Percentiles rank a stretch among this genome's conserved stretches.
phyloP scores from a whole-genome alignment of 2,797 vertebrate species.

The Trematomus bernacchii region DNA sequence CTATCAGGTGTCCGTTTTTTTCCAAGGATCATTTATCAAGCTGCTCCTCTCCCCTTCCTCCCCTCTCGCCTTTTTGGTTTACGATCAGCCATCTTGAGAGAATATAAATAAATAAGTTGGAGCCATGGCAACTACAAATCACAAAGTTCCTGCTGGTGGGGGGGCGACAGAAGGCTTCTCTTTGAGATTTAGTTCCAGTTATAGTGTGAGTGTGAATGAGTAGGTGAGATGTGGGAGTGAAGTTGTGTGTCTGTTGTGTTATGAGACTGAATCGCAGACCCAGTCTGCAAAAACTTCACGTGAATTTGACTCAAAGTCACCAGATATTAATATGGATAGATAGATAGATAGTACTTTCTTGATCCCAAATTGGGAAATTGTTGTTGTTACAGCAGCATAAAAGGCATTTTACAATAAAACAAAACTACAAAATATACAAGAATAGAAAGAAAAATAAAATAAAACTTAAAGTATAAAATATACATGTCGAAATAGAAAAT shows the following conservation, averaged over 20 bases:
- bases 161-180: slow-evolving; percentile 34
- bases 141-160: slow-evolving; percentile 33
- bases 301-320: neutral
- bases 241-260: slow-evolving; percentile 4
- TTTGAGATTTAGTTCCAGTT: slow-evolving; percentile 26
- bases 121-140: slow-evolving; percentile 50
- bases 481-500: too few species aligned
- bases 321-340: neutral
- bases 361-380: too few species aligned
- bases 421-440: too few species aligned
- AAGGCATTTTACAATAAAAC: too few species aligned
- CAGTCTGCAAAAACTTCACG: neutral
- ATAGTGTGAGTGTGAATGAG: slow-evolving; percentile 36
- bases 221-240: slow-evolving; percentile 32
- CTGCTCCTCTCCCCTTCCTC: slow-evolving; percentile 16
- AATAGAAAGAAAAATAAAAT: too few species aligned
- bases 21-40: slow-evolving; percentile 57
- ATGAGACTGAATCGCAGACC: slow-evolving; percentile 14
- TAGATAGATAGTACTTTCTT: too few species aligned
- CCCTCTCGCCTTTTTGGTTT: slow-evolving; percentile 8
- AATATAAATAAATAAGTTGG: slow-evolving; percentile 57
- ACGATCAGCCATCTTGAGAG: slow-evolving; percentile 38
- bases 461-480: too few species aligned
- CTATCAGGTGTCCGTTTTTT: slow-evolving; percentile 57
- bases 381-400: too few species aligned